Conservation (phyloP, 2,888 invertebrate species). For the Isoperla grammatica region DNA sequence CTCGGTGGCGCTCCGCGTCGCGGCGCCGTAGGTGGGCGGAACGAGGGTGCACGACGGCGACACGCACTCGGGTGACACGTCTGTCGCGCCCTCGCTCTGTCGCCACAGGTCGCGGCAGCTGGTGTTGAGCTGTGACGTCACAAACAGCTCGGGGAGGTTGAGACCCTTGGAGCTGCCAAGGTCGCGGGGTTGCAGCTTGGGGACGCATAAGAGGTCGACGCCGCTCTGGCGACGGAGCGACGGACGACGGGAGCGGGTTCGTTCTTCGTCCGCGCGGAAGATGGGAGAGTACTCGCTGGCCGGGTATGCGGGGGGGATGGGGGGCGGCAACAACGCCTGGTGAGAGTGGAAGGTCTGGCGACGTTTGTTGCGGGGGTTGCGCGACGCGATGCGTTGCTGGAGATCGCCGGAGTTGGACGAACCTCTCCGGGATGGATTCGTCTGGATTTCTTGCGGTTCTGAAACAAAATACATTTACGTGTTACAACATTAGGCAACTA, state of each 20-base stretch:
- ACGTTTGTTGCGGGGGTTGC: constrained; percentile 32
- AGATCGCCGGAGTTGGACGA: constrained; percentile 1
- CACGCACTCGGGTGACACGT: constrained; percentile 35
- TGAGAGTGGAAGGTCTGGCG: constrained; percentile 45
- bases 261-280: constrained; percentile 33
- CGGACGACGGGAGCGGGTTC: background rate
- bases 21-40: constrained; percentile 35
- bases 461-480: too few species aligned
- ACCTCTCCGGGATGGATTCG: background rate
- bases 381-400: background rate
- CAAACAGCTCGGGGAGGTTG: constrained; percentile 20
- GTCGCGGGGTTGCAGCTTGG: constrained; percentile 16
- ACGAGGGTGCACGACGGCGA: constrained; percentile 36
- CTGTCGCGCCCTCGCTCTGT: constrained; percentile 18
- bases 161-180: constrained; percentile 26
- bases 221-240: constrained; percentile 10
- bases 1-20: constrained; percentile 4
- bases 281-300: constrained; percentile 35
- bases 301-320: constrained; percentile 33
- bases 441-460: too few species aligned
- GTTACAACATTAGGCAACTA: too few species aligned
- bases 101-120: constrained; percentile 14
- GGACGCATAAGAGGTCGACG: constrained; percentile 13
- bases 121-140: constrained; percentile 4
- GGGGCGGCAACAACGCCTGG: constrained; percentile 34